phyloP scores from a whole-genome alignment of 2,888 invertebrate genomes.

The Baccha elongata region DNA sequence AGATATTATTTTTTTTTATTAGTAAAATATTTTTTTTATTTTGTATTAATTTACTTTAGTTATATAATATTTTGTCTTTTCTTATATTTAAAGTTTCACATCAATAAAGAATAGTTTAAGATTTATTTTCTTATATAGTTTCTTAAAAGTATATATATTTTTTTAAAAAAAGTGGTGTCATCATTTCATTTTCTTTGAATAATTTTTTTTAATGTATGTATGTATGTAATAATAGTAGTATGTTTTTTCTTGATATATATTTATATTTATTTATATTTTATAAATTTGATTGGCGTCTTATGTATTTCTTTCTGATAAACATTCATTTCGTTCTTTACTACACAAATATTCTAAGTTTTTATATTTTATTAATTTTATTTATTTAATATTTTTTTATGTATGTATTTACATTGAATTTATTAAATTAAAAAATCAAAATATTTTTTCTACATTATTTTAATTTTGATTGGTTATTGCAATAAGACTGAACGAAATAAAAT shows the following conservation, averaged over 20 bases:
- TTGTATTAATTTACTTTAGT: not conserved
- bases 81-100: conserved; percentile 54
- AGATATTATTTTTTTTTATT: conserved; percentile 24
- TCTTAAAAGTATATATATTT: conserved; percentile 25
- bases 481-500: not conserved
- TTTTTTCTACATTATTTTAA: not conserved
- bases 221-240: conserved; percentile 30
- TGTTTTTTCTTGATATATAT: conserved; percentile 27
- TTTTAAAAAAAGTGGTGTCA: conserved; percentile 65
- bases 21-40: conserved; percentile 21
- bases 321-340: conserved; percentile 46
- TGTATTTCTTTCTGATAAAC: conserved; percentile 24
- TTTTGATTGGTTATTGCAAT: not conserved
- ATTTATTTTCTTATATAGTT: conserved; percentile 24
- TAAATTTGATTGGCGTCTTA: not conserved
- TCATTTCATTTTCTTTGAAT: conserved; percentile 48
- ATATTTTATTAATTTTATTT: conserved; percentile 19
- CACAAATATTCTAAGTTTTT: conserved; percentile 30
- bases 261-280: conserved; percentile 2
- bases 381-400: not conserved
- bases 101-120: conserved; percentile 37
- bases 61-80: conserved; percentile 23
- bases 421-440: not conserved
- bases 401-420: not conserved
- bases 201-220: conserved; percentile 21